Evolutionary conservation across 2,797 vertebrate genomes (phyloP), one percentile per base, ranked within the genome.

Genomic region (Pogoniulus pusillus): DNA sequence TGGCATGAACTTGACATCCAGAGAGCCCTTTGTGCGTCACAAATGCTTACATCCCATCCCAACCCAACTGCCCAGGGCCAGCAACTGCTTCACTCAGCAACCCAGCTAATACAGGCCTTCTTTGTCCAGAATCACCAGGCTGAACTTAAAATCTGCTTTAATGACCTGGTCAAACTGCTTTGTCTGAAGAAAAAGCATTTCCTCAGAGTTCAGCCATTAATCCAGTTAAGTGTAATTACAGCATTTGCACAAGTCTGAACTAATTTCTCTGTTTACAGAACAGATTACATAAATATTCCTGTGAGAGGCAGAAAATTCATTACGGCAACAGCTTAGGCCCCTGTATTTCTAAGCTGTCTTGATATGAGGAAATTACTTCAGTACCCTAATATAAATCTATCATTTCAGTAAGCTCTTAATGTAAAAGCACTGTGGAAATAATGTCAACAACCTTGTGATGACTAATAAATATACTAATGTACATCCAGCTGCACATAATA

Each of bases 181-280:
- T 87, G 86, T 90, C 76, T 91, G 84, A 92, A 83, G 95, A 91
- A 93, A 93, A 26, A 87, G 35, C 69, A 73, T 93, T 81, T 93
- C 88, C 73, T 95, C 79, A 30, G 84, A 94, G 93, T 24, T 90
- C 91, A 96, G 84, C 73, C 91, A 90, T 95, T 94, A 95, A 96
- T 95, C 91, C 91, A 93, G 91, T 91, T 96, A 94, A 92, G 83
- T 63, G 82, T 93, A 95, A 96, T 96, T 93, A 96, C 95, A 90
- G 81, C 90, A 90, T 95, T 91, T 94, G 76, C 93, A 89, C 90
- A 75, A 94, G 83, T 92, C 90, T 78, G 81, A 93, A 96, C 85
- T 92, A 91, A 91, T 93, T 94, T 94, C 88, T 93, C 89, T 94
- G 93, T 95, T 96, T 96, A 95, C 91, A 90, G 89, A 95, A 87